Percentiles rank a stretch among this genome's conserved stretches.
These are phyloP conservation scores for Astropecten irregularis DNA, from an alignment of 53 echinoderm and acorn worm genomes.

Conservation along the genomic window DNA sequence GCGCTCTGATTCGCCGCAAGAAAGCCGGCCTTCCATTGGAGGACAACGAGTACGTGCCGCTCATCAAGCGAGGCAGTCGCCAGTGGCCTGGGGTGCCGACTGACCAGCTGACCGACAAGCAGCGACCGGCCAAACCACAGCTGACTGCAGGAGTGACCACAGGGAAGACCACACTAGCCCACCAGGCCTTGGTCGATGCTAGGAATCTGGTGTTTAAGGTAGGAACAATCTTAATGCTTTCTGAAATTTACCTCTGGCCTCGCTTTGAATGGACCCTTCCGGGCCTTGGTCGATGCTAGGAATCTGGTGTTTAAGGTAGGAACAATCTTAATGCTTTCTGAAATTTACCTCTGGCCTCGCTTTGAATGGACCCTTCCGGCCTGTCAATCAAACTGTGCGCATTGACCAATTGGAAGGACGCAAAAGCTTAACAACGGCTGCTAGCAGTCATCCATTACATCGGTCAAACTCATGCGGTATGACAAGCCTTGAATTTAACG, in stretches of 20 bases:
- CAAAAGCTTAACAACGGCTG: too few species aligned
- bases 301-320: constrained; percentile 76
- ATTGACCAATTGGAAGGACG: too few species aligned
- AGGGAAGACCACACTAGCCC: constrained; percentile 81
- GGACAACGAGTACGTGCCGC: constrained; percentile 82
- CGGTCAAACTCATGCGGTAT: too few species aligned
- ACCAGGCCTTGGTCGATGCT: constrained; percentile 68
- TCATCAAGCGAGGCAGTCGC: constrained; percentile 85
- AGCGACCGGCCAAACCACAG: constrained; percentile 59
- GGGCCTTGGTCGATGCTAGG: constrained; percentile 66
- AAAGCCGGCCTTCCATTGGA: constrained; percentile 88
- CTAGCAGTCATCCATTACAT: too few species aligned
- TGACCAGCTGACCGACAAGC: constrained; percentile 59
- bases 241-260: too few species aligned
- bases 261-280: too few species aligned
- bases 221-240: too few species aligned
- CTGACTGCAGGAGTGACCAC: constrained; percentile 79
- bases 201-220: constrained; percentile 80
- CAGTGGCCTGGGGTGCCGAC: constrained; percentile 83
- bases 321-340: too few species aligned
- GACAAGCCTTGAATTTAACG: too few species aligned
- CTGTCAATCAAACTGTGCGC: too few species aligned
- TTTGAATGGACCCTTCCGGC: too few species aligned
- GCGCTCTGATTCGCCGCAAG: constrained; percentile 85
- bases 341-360: too few species aligned